Conservation (phyloP, 2,888 invertebrate genomes). For the Lamellibrachia satsuma region DNA sequence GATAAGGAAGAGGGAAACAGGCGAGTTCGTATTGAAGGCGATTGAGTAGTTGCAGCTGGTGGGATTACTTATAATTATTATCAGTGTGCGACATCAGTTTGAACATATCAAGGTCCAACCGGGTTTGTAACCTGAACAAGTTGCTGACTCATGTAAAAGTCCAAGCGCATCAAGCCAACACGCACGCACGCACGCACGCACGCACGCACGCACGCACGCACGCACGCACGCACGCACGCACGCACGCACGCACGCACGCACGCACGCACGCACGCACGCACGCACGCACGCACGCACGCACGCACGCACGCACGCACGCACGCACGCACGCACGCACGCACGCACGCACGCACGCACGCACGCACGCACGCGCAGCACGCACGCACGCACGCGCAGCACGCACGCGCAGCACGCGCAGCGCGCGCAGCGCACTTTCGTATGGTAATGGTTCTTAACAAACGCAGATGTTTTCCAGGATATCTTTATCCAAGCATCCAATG, state of each 20-base stretch:
- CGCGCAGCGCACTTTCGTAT: too few relatives aligned
- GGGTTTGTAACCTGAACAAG: too few relatives aligned
- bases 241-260: slow-evolving; percentile 71
- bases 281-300: slow-evolving; percentile 94
- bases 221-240: slow-evolving; percentile 94
- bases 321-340: slow-evolving; percentile 74
- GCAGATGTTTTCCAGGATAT: too few relatives aligned
- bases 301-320: slow-evolving; percentile 91
- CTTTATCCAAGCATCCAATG: too few relatives aligned
- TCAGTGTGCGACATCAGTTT: too few relatives aligned
- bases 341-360: slow-evolving; percentile 77
- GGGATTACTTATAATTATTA: too few relatives aligned
- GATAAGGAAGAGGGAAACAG: too few relatives aligned
- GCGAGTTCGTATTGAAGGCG: too few relatives aligned
- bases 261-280: slow-evolving; percentile 90
- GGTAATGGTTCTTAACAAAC: too few relatives aligned
- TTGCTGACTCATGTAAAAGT: too few relatives aligned
- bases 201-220: slow-evolving; percentile 67
- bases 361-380: slow-evolving; percentile 94
- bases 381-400: slow-evolving; percentile 90
- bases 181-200: slow-evolving; percentile 32
- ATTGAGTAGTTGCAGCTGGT: too few relatives aligned
- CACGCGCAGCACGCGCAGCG: slow-evolving; percentile 91
- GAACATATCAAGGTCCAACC: too few relatives aligned
- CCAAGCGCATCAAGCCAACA: not conserved